phyloP scores from a whole-genome alignment of 1,140 invertebrate genomes.

The Heliconius hermathena region DNA sequence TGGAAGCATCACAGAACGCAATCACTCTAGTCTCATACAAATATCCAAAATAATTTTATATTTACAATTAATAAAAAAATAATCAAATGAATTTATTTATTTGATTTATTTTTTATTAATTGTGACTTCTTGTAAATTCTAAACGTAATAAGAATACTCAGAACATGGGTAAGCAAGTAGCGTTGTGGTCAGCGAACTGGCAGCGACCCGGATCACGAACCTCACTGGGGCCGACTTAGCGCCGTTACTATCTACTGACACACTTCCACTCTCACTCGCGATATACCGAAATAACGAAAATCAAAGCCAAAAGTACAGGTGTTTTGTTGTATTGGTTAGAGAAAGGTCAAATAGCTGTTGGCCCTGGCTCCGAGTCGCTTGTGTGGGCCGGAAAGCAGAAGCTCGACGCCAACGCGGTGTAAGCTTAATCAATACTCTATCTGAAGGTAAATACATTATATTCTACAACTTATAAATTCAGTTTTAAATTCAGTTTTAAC shows the following conservation, averaged over 20 bases:
- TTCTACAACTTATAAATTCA: background rate
- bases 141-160: background rate
- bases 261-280: slow-evolving; percentile 60
- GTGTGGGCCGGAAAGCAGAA: slow-evolving; percentile 11
- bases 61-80: background rate
- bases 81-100: too few relatives aligned
- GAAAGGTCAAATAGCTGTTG: slow-evolving; percentile 6
- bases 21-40: background rate
- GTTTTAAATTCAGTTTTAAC: background rate
- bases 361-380: background rate
- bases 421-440: background rate
- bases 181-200: slow-evolving; percentile 56
- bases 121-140: background rate
- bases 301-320: slow-evolving; percentile 16
- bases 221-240: slow-evolving; percentile 40
- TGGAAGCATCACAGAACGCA: background rate
- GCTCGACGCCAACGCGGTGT: background rate
- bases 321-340: slow-evolving; percentile 8
- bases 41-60: background rate
- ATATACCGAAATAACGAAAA: slow-evolving; percentile 47
- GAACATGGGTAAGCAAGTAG: slow-evolving; percentile 23
- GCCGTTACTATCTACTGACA: slow-evolving; percentile 65
- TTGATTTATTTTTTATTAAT: background rate
- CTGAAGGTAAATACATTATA: background rate
- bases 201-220: slow-evolving; percentile 68